Conservation (phyloP, 2,888 invertebrate species). For the Elmis aenea region DNA sequence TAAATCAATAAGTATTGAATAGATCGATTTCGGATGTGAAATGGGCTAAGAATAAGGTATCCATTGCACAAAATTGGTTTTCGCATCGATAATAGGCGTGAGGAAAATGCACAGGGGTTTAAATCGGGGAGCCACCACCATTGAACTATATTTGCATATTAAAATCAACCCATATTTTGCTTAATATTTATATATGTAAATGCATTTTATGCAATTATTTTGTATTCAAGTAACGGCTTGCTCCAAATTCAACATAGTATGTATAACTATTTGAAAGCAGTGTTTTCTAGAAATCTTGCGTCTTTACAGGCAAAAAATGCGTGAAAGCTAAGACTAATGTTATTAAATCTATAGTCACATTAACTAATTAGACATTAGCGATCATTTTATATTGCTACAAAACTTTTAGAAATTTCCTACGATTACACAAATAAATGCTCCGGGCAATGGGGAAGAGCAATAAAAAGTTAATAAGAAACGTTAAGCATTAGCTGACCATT, state of each 20-base stretch:
- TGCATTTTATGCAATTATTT: constrained; percentile 12
- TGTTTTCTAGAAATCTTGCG: constrained; percentile 12
- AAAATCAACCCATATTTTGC: constrained; percentile 22
- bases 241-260: constrained; percentile 1
- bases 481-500: background rate
- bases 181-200: constrained; percentile 24
- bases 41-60: constrained; percentile 48
- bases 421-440: no score
- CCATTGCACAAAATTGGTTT: constrained; percentile 59
- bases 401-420: no score
- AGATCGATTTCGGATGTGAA: constrained; percentile 27
- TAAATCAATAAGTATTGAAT: constrained; percentile 30
- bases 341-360: constrained; percentile 18
- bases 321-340: constrained; percentile 25
- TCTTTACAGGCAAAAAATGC: constrained; percentile 22
- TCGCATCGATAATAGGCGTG: constrained; percentile 55
- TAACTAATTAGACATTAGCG: constrained; percentile 17
- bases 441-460: no score
- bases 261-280: constrained; percentile 10
- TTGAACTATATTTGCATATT: constrained; percentile 25
- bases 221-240: constrained; percentile 9
- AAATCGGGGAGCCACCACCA: constrained; percentile 12
- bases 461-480: background rate
- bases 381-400: no score
- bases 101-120: constrained; percentile 48